phyloP scores from a whole-genome alignment of 2,888 invertebrate genomes.

The Sclerodermus sp. region DNA sequence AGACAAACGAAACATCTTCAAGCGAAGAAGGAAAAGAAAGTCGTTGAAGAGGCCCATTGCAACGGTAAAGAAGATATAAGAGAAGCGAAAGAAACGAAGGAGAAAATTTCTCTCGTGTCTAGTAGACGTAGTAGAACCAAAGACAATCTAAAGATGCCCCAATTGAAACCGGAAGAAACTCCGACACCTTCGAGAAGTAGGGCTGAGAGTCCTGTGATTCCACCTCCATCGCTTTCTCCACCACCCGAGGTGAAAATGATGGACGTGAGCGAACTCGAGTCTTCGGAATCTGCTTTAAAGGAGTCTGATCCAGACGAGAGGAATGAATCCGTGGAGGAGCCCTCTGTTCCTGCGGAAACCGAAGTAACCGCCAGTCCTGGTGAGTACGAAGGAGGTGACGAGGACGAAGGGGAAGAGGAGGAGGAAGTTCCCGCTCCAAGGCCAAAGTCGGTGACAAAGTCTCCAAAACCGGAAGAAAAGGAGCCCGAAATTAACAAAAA shows the following conservation, averaged over 20 bases:
- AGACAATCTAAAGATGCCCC: conserved; percentile 33
- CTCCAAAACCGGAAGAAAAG: conserved; percentile 12
- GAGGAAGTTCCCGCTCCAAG: conserved; percentile 39
- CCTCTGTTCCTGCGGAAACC: conserved; percentile 31
- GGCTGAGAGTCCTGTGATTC: conserved; percentile 32
- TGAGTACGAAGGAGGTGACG: conserved; percentile 54
- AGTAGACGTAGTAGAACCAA: conserved; percentile 35
- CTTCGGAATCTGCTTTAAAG: conserved; percentile 7
- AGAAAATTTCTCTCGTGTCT: conserved; percentile 29
- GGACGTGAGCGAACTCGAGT: not conserved
- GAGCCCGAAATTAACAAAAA: conserved; percentile 27
- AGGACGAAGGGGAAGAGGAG: conserved; percentile 54
- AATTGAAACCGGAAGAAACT: conserved; percentile 26
- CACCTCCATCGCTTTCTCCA: conserved; percentile 31
- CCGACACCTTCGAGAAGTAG: conserved; percentile 23
- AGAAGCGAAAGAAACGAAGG: not conserved
- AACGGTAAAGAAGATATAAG: conserved; percentile 43
- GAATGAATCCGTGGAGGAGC: conserved; percentile 27
- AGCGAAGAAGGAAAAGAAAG: conserved; percentile 46
- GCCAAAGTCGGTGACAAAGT: conserved; percentile 32
- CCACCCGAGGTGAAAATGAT: conserved; percentile 18
- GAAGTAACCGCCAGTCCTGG: conserved; percentile 51
- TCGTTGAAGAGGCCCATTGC: conserved; percentile 35
- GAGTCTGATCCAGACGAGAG: conserved; percentile 26
- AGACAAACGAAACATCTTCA: conserved; percentile 46